Percentiles rank a stretch among this genome's conserved stretches.
Evolutionary conservation across 2,888 invertebrate species (phyloP).

Genomic region (Buathra laborator): DNA sequence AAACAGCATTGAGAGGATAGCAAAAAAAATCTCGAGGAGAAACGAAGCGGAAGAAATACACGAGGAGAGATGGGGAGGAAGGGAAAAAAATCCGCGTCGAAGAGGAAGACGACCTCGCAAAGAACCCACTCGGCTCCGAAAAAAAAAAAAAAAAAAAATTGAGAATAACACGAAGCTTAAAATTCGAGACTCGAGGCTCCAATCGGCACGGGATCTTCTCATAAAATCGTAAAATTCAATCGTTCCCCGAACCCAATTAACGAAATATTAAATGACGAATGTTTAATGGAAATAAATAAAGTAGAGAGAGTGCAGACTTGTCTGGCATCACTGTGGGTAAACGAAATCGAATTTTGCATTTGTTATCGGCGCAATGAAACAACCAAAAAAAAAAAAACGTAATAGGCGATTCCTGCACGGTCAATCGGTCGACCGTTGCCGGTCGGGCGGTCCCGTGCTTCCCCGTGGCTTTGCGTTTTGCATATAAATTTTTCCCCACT

Average conservation of each 20-base stretch:
- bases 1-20: slow-evolving; percentile 36
- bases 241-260: too few relatives aligned
- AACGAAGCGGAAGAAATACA: not conserved
- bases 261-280: not conserved
- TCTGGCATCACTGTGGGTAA: not conserved
- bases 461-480: slow-evolving; percentile 45
- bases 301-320: not conserved
- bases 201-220: too few relatives aligned
- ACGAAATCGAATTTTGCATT: not conserved
- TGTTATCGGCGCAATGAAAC: slow-evolving; percentile 6
- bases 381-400: slow-evolving; percentile 36
- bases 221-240: not conserved
- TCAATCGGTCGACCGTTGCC: slow-evolving; percentile 47
- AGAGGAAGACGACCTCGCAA: not conserved
- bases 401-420: slow-evolving; percentile 53
- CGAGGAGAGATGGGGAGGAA: not conserved
- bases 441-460: not conserved
- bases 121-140: not conserved
- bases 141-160: not conserved
- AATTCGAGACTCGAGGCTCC: not conserved
- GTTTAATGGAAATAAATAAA: slow-evolving; percentile 2
- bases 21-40: slow-evolving; percentile 8
- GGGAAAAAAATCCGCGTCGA: slow-evolving; percentile 17
- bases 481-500: slow-evolving; percentile 60
- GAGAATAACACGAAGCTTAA: not conserved